These are phyloP conservation scores for Odiellus spinosus DNA, from an alignment of 2,888 invertebrate genomes.

Conservation along the genomic window DNA sequence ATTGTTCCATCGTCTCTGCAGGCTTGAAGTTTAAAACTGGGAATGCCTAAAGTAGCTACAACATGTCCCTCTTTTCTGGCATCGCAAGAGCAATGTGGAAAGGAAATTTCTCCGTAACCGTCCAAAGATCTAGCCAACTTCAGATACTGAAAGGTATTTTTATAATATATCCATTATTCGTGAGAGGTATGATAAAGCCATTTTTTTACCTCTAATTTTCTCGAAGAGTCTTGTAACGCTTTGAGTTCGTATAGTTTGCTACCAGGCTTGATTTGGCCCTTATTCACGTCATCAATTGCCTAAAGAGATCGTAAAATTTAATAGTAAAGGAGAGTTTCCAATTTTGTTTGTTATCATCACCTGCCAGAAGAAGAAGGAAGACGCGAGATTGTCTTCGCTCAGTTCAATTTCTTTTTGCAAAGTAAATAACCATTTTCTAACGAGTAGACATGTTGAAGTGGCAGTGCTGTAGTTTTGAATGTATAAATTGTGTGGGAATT, in stretches of 20 bases:
- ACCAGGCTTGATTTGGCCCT: constrained; percentile 75
- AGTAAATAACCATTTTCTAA: constrained; percentile 76
- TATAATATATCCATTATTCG: too few species aligned
- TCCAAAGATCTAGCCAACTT: constrained; percentile 65
- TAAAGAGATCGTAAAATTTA: constrained; percentile 20
- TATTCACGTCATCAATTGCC: constrained; percentile 88
- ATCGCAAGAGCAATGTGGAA: constrained; percentile 88
- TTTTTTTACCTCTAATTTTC: constrained; percentile 50
- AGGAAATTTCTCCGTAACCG: constrained; percentile 83
- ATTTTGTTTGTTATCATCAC: constrained; percentile 22
- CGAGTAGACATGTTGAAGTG: constrained; percentile 76
- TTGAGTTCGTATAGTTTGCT: constrained; percentile 89
- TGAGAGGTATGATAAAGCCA: too few species aligned
- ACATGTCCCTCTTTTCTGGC: constrained; percentile 76
- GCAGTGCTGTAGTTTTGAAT: constrained; percentile 97
- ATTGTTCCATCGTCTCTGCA: constrained; percentile 64
- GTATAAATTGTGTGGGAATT: constrained; percentile 93
- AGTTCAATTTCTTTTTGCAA: constrained; percentile 48
- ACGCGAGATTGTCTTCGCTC: constrained; percentile 50
- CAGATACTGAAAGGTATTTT: constrained; percentile 43
- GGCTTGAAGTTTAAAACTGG: constrained; percentile 55
- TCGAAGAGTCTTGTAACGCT: constrained; percentile 75
- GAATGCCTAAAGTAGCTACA: constrained; percentile 50
- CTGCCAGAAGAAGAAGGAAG: constrained; percentile 78
- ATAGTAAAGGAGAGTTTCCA: constrained; percentile 5